These are phyloP conservation scores for Plectropomus leopardus DNA, from an alignment of 2,113 vertebrate species.

Conservation along the genomic window DNA sequence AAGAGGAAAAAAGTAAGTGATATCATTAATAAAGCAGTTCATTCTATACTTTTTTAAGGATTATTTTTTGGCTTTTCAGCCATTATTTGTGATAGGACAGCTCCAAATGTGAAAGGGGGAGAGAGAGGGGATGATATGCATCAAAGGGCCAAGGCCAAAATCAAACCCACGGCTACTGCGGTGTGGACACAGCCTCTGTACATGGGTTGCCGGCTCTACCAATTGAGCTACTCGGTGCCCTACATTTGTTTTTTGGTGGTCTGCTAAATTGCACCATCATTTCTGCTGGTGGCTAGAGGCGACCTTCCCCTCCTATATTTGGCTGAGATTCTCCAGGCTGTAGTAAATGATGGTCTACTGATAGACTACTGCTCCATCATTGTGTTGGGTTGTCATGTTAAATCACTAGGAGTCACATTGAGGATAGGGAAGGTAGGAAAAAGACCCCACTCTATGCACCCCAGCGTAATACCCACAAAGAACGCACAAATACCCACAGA, in stretches of 20 bases:
- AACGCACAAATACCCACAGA: too few relatives aligned
- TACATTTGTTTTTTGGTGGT: background rate
- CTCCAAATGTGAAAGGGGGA: too few relatives aligned
- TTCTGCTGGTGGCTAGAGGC: background rate
- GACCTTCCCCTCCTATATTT: background rate
- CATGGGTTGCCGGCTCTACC: too few relatives aligned
- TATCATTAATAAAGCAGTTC: background rate
- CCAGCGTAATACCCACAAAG: constrained; percentile 1
- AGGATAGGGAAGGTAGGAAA: constrained; percentile 45
- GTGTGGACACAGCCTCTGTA: too few relatives aligned
- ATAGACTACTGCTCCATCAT: background rate
- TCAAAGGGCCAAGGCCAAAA: too few relatives aligned
- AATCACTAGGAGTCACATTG: constrained; percentile 17
- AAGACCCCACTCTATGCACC: constrained; percentile 52
- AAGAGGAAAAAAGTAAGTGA: background rate
- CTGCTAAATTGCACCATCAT: background rate
- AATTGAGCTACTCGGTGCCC: too few relatives aligned
- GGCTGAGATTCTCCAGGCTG: background rate
- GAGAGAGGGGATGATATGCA: too few relatives aligned
- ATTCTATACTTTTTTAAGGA: too few relatives aligned
- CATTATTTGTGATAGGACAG: too few relatives aligned
- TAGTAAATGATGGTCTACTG: background rate
- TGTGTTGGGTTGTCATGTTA: constrained; percentile 30
- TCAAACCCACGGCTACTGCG: too few relatives aligned
- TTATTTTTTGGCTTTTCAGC: too few relatives aligned